Evolutionary conservation across 2,113 vertebrate genomes (phyloP).

Genomic region (Urocynchramus pylzowi): DNA sequence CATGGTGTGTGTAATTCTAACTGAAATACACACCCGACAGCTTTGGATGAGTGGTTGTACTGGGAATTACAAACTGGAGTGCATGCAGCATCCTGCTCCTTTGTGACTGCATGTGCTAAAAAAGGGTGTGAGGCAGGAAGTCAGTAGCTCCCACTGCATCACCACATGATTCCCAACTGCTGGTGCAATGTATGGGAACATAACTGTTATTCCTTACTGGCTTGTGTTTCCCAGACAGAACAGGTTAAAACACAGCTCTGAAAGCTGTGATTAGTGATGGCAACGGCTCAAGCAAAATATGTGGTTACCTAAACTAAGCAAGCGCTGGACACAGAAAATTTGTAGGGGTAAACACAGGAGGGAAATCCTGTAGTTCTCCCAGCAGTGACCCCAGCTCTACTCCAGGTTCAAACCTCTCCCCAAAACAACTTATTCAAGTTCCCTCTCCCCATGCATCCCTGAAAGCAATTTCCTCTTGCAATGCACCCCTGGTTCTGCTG

Average conservation of each 20-base stretch:
- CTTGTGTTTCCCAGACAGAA: neutral
- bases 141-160: neutral
- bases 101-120: neutral
- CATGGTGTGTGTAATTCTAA: neutral
- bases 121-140: neutral
- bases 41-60: neutral
- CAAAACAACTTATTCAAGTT: neutral
- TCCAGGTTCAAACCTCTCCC: neutral
- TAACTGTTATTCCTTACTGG: neutral
- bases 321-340: neutral
- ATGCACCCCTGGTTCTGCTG: neutral
- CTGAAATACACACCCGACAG: rapidly evolving
- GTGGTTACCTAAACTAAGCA: rapidly evolving
- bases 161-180: neutral
- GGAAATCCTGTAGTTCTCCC: neutral
- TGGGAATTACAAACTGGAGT: neutral
- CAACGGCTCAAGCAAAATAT: neutral
- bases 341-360: neutral
- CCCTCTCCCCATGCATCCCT: neutral
- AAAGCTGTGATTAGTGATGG: neutral
- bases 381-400: neutral
- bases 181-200: neutral
- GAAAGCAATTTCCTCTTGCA: neutral
- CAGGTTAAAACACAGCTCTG: neutral
- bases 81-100: neutral